Evolutionary conservation across 2,797 vertebrate species (phyloP), one percentile per base, ranked within the genome.

Genomic region (Tamandua tetradactyla): DNA sequence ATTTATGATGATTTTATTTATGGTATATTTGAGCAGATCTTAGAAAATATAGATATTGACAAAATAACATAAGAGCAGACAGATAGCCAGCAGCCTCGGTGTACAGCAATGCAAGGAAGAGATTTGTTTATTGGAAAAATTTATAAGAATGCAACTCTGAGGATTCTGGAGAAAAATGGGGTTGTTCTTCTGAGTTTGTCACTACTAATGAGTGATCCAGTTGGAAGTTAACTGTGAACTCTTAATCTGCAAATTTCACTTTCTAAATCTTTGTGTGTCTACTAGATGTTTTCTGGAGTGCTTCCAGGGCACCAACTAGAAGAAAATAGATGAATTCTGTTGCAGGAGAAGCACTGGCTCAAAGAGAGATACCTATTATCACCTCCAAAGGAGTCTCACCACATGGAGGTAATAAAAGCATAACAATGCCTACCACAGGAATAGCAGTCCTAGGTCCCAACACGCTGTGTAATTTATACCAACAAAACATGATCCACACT

Each of bases 191-290:
- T 37, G 42, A 94, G 72, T 79, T 47, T 23, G 30, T 78, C 71
- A 78, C 69, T 66, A 68, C 66, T 68, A 87, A 69, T 92, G 74
- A 85, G 35, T 35, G 59, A 37, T 80, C 35, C 40, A 42, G 25
- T 74, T 88, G 89, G 80, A 89, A 89, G 42, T 89, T 92, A 66
- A 84, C 89, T 74, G 15, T 69, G 81, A 80, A 80, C 81, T 80
- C 42, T 85, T 47, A 32, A 25, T 25, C 81, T 30, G 61, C 74
- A 90, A 32, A 90, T 44, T 81, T 81, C 22, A 52, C 40, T 86
- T 89, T 82, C 52, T 91, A 42, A 87, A 78, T 42, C 40, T 87
- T 55, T 85, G 55, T 75, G 47, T 66, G 44, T 91, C 42, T 55
- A 64, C 6, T 75, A 18, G 75, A 42, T 78, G 12, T n/a, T 89